phyloP scores from a whole-genome alignment of 2,113 vertebrate species.

The Phrynosoma platyrhinos region DNA sequence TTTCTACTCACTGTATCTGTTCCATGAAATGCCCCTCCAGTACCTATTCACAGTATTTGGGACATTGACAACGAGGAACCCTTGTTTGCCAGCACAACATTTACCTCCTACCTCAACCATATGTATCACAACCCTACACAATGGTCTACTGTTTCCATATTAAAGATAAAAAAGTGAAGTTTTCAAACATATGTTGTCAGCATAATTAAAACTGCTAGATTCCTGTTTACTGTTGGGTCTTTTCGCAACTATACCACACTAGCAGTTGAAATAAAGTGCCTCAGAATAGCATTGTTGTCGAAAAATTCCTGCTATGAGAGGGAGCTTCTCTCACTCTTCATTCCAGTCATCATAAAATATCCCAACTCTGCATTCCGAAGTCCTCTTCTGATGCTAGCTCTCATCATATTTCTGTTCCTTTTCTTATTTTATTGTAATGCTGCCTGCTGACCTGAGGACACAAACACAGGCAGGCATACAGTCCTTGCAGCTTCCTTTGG shows the following conservation, averaged over 20 bases:
- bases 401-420: neutral
- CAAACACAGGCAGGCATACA: neutral
- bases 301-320: conserved; percentile 3
- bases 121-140: neutral
- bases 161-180: neutral
- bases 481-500: rapidly evolving
- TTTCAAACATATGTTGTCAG: neutral
- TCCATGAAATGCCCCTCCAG: neutral
- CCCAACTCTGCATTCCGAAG: neutral
- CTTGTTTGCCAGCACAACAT: neutral
- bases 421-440: neutral
- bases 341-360: conserved; percentile 41
- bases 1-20: neutral
- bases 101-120: neutral
- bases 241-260: neutral
- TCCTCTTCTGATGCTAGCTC: conserved; percentile 1
- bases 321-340: conserved; percentile 20
- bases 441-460: conserved; percentile 28
- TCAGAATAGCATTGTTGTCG: neutral
- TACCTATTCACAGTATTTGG: neutral
- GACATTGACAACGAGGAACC: neutral
- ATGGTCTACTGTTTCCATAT: neutral
- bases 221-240: neutral
- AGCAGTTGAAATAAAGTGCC: conserved; percentile 19
- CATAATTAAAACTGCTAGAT: neutral